Conservation (phyloP, 2,113 vertebrate genomes). For the Boleophthalmus pectinirostris region DNA sequence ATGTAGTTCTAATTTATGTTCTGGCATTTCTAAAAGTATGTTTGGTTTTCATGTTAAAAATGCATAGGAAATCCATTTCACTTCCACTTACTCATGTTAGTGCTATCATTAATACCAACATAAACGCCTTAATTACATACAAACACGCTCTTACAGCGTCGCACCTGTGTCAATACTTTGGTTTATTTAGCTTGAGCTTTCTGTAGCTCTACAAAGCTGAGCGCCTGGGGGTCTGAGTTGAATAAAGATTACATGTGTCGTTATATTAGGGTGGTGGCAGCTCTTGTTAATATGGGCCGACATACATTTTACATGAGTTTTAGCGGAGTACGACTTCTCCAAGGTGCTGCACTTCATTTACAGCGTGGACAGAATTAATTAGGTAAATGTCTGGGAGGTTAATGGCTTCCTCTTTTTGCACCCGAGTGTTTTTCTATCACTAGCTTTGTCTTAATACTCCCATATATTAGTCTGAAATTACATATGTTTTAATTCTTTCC, state of each 20-base stretch:
- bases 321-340: constrained; percentile 49
- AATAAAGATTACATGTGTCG: constrained; percentile 74
- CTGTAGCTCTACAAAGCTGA: constrained; percentile 37
- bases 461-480: constrained; percentile 18
- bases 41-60: neutral
- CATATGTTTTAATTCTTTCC: constrained; percentile 39
- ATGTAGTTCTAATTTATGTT: no score
- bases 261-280: constrained; percentile 60
- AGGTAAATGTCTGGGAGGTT: constrained; percentile 71
- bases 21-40: neutral
- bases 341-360: constrained; percentile 69
- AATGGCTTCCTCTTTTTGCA: constrained; percentile 60
- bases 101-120: constrained; percentile 57
- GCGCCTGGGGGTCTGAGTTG: constrained; percentile 46
- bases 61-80: constrained; percentile 26
- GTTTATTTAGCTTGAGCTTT: constrained; percentile 61
- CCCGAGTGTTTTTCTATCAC: constrained; percentile 11
- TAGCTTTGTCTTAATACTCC: constrained; percentile 23
- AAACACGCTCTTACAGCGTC: constrained; percentile 40
- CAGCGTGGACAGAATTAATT: constrained; percentile 69
- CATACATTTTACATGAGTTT: constrained; percentile 75
- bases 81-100: constrained; percentile 12
- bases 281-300: constrained; percentile 62
- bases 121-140: constrained; percentile 46
- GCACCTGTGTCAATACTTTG: constrained; percentile 65